phyloP scores from a whole-genome alignment of 1,140 invertebrate species.

The Chironomus striatipennis region DNA sequence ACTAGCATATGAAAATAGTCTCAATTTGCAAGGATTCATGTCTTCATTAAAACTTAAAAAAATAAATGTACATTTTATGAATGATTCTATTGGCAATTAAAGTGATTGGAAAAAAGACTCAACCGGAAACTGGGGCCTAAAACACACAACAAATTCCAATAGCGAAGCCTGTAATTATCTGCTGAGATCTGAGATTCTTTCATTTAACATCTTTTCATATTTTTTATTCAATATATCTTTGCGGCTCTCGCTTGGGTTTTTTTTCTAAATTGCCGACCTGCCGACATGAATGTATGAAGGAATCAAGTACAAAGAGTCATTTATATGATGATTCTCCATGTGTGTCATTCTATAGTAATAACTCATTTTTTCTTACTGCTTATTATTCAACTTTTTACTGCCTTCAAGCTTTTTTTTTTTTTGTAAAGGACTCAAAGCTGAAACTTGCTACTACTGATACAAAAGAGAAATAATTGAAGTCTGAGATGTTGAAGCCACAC shows the following conservation, averaged over 20 bases:
- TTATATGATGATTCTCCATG: not conserved
- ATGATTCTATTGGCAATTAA: conserved; percentile 11
- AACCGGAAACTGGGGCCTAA: conserved; percentile 17
- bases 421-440: not conserved
- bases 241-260: not conserved
- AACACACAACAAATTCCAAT: conserved; percentile 12
- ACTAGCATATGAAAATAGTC: too few species aligned
- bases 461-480: conserved; percentile 14
- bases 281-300: not conserved
- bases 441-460: not conserved
- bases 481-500: not conserved
- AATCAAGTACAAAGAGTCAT: too few species aligned
- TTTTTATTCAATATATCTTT: not conserved
- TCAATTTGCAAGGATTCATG: too few species aligned
- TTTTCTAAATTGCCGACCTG: not conserved
- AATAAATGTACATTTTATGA: not conserved
- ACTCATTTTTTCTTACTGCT: not conserved
- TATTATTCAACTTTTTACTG: not conserved
- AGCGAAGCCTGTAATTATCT: not conserved
- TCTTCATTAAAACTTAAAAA: too few species aligned
- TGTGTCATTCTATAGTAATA: not conserved
- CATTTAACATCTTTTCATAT: not conserved
- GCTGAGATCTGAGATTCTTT: conserved; percentile 5
- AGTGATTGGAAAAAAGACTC: not conserved
- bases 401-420: not conserved